Conservation (phyloP, 2,113 vertebrate species). For the Pheucticus melanocephalus region DNA sequence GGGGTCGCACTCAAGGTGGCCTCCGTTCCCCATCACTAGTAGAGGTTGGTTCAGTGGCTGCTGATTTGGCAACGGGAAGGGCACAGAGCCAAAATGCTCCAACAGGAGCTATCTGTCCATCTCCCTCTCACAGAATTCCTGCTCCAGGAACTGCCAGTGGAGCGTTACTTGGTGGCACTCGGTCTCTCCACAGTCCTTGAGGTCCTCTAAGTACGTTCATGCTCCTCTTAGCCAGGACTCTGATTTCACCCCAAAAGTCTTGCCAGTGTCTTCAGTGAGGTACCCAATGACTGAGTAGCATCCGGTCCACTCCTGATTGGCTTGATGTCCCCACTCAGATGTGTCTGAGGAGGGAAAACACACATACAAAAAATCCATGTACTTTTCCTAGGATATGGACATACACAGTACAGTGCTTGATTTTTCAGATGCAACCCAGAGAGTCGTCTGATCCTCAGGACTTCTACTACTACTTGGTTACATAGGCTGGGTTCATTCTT, state of each 20-base stretch:
- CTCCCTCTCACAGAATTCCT: slow-evolving; percentile 16
- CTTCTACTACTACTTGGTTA: background rate
- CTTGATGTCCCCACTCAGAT: slow-evolving; percentile 56
- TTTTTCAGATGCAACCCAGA: slow-evolving; percentile 2
- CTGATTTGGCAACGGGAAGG: background rate
- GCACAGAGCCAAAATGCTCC: slow-evolving; percentile 23
- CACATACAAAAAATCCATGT: slow-evolving; percentile 45
- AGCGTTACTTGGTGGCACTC: slow-evolving; percentile 20
- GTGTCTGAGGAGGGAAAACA: slow-evolving; percentile 65
- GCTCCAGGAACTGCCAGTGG: slow-evolving; percentile 24
- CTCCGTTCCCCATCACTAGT: background rate
- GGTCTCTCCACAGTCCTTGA: slow-evolving; percentile 32
- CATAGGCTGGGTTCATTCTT: background rate
- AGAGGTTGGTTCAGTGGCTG: background rate
- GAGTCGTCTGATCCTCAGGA: background rate
- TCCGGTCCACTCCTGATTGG: slow-evolving; percentile 38
- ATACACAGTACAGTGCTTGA: background rate
- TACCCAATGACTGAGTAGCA: slow-evolving; percentile 42
- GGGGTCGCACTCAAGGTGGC: background rate
- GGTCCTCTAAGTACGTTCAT: slow-evolving; percentile 47
- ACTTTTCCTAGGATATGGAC: slow-evolving; percentile 26
- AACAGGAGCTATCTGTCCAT: slow-evolving; percentile 11
- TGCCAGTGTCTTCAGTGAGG: slow-evolving; percentile 58
- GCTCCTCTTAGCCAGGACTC: slow-evolving; percentile 44
- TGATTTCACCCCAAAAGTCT: slow-evolving; percentile 52